phyloP scores from a whole-genome alignment of 2,888 invertebrate species.

The Athalia circularis region DNA sequence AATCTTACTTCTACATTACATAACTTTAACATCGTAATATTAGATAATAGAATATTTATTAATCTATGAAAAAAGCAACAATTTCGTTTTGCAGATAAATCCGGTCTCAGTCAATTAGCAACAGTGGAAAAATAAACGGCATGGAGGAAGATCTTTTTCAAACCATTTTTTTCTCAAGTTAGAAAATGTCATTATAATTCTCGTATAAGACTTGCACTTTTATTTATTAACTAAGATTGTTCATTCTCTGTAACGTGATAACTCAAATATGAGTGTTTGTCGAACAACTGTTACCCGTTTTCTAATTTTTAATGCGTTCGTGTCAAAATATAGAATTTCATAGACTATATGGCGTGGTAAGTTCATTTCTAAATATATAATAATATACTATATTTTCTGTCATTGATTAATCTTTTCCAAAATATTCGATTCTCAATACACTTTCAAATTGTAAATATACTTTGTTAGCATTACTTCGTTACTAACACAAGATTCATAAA shows the following conservation, averaged over 20 bases:
- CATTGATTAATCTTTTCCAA: constrained; percentile 1
- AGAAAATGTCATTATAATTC: too few species aligned
- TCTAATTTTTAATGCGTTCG: constrained; percentile 18
- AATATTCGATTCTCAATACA: constrained; percentile 19
- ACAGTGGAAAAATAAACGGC: constrained; percentile 20
- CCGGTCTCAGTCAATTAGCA: constrained; percentile 8
- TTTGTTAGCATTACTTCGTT: constrained; percentile 31
- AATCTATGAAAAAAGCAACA: constrained; percentile 9
- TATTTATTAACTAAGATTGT: too few species aligned
- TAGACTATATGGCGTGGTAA: constrained; percentile 8
- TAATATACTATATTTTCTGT: not conserved
- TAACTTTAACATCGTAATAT: constrained; percentile 23
- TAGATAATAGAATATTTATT: constrained; percentile 1
- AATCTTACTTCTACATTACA: constrained; percentile 44
- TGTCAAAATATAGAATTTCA: not conserved
- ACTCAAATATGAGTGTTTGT: too few species aligned
- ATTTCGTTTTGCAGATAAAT: constrained; percentile 10
- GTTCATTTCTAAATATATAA: constrained; percentile 11
- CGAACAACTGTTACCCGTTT: too few species aligned
- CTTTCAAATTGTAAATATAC: constrained; percentile 40
- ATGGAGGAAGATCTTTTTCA: not conserved
- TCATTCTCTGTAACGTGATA: too few species aligned
- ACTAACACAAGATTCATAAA: constrained; percentile 43
- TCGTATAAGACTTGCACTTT: too few species aligned
- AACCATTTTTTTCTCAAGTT: too few species aligned